Evolutionary conservation across 2,113 vertebrate genomes (phyloP).

Genomic region (Numenius arquata): DNA sequence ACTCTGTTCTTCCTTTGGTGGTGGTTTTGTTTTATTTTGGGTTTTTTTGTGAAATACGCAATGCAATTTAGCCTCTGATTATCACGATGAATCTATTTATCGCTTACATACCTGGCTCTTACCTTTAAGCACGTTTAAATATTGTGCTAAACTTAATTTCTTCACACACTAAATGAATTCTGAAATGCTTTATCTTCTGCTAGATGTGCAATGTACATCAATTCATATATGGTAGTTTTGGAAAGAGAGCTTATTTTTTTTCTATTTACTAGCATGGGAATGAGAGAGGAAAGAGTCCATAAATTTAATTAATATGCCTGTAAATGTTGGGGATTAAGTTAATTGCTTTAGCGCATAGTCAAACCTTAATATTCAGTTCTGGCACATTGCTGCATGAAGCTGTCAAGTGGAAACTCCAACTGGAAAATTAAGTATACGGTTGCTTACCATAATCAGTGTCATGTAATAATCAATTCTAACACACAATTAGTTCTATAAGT

Average conservation of each 20-base stretch:
- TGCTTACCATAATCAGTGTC: conserved; percentile 5
- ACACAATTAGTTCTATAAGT: neutral
- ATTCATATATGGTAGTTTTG: neutral
- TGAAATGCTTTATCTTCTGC: neutral
- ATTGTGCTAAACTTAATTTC: neutral
- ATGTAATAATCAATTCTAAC: neutral
- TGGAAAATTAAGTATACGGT: conserved; percentile 33
- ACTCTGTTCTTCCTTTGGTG: neutral
- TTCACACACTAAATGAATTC: neutral
- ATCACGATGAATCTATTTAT: neutral
- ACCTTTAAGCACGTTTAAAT: neutral
- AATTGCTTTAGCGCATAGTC: conserved; percentile 24
- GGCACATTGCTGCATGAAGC: conserved; percentile 4
- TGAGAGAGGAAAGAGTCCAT: neutral
- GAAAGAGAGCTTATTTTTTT: neutral
- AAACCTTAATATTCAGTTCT: conserved; percentile 6
- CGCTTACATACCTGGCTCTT: neutral
- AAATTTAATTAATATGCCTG: conserved; percentile 48
- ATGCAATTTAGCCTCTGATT: neutral
- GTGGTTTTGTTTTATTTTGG: neutral
- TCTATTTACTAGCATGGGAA: neutral
- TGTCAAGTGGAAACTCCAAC: conserved; percentile 22
- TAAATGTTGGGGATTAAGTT: conserved; percentile 41
- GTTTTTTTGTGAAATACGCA: neutral
- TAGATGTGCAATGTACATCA: neutral